A percentile compares a stretch with the other conserved stretches of the same genome.
These are phyloP conservation scores for Macrocentrus cingulum DNA, from an alignment of 1,140 invertebrate species.

Conservation along the genomic window DNA sequence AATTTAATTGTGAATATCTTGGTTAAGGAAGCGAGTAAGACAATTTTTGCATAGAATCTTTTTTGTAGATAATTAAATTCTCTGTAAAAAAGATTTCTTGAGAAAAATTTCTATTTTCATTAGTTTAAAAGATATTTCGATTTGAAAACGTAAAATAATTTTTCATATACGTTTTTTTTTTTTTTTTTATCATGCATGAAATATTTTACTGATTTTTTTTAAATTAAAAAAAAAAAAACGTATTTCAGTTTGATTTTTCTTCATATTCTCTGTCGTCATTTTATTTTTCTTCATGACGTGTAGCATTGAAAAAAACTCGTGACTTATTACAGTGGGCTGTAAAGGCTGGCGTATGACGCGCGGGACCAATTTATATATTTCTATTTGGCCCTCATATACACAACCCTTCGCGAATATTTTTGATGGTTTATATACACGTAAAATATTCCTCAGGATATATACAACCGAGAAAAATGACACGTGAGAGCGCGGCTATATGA, in stretches of 20 bases:
- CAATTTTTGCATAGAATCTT: too few species aligned
- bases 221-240: slow-evolving; percentile 19
- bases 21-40: too few species aligned
- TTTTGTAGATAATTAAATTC: too few species aligned
- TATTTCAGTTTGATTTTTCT: slow-evolving; percentile 34
- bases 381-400: not conserved
- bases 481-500: not conserved
- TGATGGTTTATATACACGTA: not conserved
- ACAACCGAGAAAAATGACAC: slow-evolving; percentile 34
- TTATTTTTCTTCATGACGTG: slow-evolving; percentile 9
- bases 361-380: not conserved
- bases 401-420: not conserved
- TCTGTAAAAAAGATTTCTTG: too few species aligned
- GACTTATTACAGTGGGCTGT: slow-evolving; percentile 40
- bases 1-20: too few species aligned
- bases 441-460: slow-evolving; percentile 10
- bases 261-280: slow-evolving; percentile 12
- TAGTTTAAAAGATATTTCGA: too few species aligned
- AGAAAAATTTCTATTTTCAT: too few species aligned
- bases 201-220: too few species aligned
- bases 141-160: too few species aligned
- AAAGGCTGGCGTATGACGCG: too few species aligned
- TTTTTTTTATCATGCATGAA: too few species aligned
- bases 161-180: too few species aligned
- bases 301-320: slow-evolving; percentile 1